Base-by-base conservation (phyloP, 2,113 vertebrate genomes). In the Helogale parvula region DNA sequence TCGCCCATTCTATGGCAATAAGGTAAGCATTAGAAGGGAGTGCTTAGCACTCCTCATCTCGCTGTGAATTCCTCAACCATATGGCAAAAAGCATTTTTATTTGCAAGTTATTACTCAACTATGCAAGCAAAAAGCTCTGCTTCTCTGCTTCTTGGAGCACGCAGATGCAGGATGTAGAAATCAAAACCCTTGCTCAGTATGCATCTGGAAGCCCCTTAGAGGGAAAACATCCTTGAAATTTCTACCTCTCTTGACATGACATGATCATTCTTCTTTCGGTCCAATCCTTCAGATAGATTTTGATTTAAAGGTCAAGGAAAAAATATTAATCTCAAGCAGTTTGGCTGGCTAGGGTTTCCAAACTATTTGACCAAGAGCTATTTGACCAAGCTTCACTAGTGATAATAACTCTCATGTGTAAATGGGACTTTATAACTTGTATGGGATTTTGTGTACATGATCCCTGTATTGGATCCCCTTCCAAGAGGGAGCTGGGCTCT, bases 51-150 rank as follows among this genome's bases (percentile, higher is more conserved):
- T 41, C 74, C 35, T 77, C 60, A 93, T 60, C 76, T 76, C 69
- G 57, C 38, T 66, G 16, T 5, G 21, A 87, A 33, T 96, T 94
- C 66, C 81, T n/a, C 27, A 21, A 38, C 81, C 94, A 91, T 47
- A 93, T 7, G 54, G 88, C n/a, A 38, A 92, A 92, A 60, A 95
- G 12, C 45, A 68, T 35, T 71, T 87, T 93, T 19, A 85, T 85
- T 82, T 72, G 88, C 57, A 90, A 90, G 69, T 77, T 95, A 96
- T 84, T 92, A 81, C 33, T 84, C 91, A 84, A n/a, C 65, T 89
- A 38, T 16, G 9, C 82, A 92, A 80, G 35, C 69, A 33, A 63
- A 77, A 93, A 86, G 3, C 68, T 92, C 66, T 66, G 33, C 52
- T 81, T 41, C 82, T 95, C 54, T 66, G 35, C 72, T 81, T n/a